These are phyloP conservation scores for Crenichthys baileyi DNA, from an alignment of 2,797 vertebrate species.

Conservation along the genomic window DNA sequence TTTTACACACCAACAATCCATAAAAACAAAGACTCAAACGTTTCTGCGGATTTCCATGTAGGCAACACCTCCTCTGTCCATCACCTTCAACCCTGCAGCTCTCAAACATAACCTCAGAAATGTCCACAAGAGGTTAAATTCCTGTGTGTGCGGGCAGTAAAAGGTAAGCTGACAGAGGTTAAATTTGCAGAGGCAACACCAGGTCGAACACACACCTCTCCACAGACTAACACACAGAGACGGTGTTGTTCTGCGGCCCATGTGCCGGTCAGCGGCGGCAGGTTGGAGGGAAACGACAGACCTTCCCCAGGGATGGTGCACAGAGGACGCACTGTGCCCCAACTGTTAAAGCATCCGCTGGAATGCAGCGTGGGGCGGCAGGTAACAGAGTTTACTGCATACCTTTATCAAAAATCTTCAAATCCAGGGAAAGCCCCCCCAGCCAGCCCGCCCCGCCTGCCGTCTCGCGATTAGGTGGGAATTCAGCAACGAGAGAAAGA, in stretches of 20 bases:
- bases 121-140: conserved; percentile 48
- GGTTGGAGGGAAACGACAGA: conserved; percentile 72
- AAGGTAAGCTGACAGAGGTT: conserved; percentile 62
- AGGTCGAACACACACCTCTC: conserved; percentile 66
- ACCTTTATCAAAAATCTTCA: conserved; percentile 74
- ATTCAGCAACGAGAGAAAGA: conserved; percentile 45
- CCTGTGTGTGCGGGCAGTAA: conserved; percentile 51
- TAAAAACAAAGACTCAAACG: not conserved
- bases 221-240: conserved; percentile 68
- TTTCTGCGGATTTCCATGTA: conserved; percentile 1
- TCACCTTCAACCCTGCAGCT: not conserved
- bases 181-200: conserved; percentile 56
- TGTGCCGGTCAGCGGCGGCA: conserved; percentile 61
- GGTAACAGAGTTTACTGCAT: conserved; percentile 75
- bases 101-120: conserved; percentile 4
- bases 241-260: conserved; percentile 68
- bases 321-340: conserved; percentile 77
- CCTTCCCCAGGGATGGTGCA: conserved; percentile 66
- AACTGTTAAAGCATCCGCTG: conserved; percentile 63
- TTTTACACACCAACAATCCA: too few relatives aligned
- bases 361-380: conserved; percentile 77
- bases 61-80: not conserved
- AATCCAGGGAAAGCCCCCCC: conserved; percentile 47
- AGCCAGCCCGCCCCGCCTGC: conserved; percentile 9
- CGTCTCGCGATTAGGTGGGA: conserved; percentile 64